Evolutionary conservation across 1,140 invertebrate genomes (phyloP).

Genomic region (Anagrus nilaparvatae): DNA sequence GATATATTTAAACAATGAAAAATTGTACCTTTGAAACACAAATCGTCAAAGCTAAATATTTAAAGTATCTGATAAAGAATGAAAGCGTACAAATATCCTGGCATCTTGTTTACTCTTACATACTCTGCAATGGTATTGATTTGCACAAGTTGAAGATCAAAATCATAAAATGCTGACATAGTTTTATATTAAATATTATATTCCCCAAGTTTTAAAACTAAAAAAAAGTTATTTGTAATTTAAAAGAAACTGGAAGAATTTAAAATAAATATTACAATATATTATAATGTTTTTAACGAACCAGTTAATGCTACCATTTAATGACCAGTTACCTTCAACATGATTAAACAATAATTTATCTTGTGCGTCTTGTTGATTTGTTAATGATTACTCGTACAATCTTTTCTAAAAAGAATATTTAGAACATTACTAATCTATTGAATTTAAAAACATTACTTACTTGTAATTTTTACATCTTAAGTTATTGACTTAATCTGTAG

Average conservation of each 20-base stretch:
- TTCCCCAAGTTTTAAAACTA: conserved; percentile 53
- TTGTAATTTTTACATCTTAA: conserved; percentile 38
- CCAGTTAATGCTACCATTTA: conserved; percentile 52
- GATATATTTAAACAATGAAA: conserved; percentile 5
- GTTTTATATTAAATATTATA: conserved; percentile 47
- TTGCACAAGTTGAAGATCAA: conserved; percentile 56
- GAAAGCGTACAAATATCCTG: conserved; percentile 48
- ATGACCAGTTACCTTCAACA: conserved; percentile 46
- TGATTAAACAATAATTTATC: conserved; percentile 59
- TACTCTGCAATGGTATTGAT: conserved; percentile 54
- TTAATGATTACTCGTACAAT: conserved; percentile 55
- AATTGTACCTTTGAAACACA: conserved; percentile 52
- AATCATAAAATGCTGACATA: conserved; percentile 55
- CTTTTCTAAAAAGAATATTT: conserved; percentile 41
- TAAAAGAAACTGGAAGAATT: conserved; percentile 5
- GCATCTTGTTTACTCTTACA: conserved; percentile 58
- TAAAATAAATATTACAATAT: background rate
- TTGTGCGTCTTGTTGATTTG: conserved; percentile 61
- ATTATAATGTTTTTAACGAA: conserved; percentile 29
- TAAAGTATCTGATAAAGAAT: conserved; percentile 55
- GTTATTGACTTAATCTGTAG: conserved; percentile 38
- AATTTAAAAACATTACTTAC: conserved; percentile 18
- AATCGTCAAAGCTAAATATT: conserved; percentile 61
- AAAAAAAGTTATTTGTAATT: conserved; percentile 11
- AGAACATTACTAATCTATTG: background rate